Base-by-base conservation (phyloP, 2,797 vertebrate species). In the Crax fasciolata region DNA sequence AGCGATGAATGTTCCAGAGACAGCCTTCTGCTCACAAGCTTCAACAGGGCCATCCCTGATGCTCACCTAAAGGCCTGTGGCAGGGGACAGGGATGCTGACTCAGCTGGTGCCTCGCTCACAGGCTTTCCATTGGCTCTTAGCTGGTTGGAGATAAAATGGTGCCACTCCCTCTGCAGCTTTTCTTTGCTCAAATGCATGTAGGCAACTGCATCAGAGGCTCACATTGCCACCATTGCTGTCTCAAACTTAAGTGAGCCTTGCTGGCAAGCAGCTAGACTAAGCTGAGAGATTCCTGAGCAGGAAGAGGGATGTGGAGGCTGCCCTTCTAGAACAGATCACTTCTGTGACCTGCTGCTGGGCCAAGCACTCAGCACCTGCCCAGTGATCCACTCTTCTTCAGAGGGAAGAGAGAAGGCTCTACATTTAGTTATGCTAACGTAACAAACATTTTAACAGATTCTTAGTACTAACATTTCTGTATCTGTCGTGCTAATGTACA, bases 361-460 rank as follows among this genome's bases (percentile, higher is more conserved):
- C 6, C 43, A 11, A 32, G 63, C 49, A 6, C 49, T 3, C 32
- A 1, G 41, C 3, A 27, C 41, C 39, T 7, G 10, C 3, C 9
- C 59, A 15, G 30, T 11, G 11, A 6, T 6, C 9, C 21, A 0
- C 10, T 12, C 3, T 11, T 17, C 71, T 54, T 15, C 5, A 0
- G 35, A 23, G 52, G 23, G 52, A 30, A 32, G 62, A 48, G 3
- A 32, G 59, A 76, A 28, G 39, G 44, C 44, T 82, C 75, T 6
- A 10, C 23, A 35, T 58, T 79, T 62, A 74, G 23, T 61, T 14
- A 27, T 5, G 18, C 87, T 59, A 63, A 52, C 7, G 28, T 5
- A 23, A 72, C 80, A 76, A 83, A 61, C 0, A 0, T 20, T 78
- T 71, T 13, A 43, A 25, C 5, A 71, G 16, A 46, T 38, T 48